Evolutionary conservation across 37 sponge, comb jelly and placozoan genomes (phyloP).

Genomic region (Cliona cf. orientalis): DNA sequence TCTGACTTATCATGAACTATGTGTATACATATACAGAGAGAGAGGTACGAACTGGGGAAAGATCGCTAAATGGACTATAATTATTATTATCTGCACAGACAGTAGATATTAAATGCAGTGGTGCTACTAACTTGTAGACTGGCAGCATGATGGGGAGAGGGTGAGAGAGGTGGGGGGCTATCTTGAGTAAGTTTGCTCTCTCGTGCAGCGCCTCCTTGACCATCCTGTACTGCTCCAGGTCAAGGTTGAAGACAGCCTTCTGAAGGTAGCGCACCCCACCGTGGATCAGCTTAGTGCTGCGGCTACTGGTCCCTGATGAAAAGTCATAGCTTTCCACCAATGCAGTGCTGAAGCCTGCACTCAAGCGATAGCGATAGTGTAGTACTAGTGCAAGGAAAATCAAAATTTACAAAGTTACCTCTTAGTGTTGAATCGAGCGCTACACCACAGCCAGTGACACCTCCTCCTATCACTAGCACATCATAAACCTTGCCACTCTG

Average conservation of each 20-base stretch:
- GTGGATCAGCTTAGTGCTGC: slow-evolving; percentile 99
- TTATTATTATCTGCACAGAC: no score
- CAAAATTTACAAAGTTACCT: no score
- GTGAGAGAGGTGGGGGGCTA: slow-evolving; percentile 95
- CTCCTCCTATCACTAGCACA: slow-evolving; percentile 97
- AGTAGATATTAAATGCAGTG: no score
- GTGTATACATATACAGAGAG: no score
- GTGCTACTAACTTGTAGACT: slow-evolving; percentile 83
- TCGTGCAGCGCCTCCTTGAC: slow-evolving; percentile 97
- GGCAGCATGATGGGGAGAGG: slow-evolving; percentile 98
- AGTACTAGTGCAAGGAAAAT: no score
- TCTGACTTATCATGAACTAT: no score
- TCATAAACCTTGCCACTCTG: slow-evolving; percentile 83
- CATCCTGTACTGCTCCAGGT: slow-evolving; percentile 91
- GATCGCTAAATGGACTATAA: no score
- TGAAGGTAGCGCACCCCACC: slow-evolving; percentile 98
- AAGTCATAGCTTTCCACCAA: slow-evolving; percentile 97
- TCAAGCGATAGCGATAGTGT: not conserved
- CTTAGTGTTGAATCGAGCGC: slow-evolving; percentile 94
- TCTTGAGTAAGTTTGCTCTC: slow-evolving; percentile 87
- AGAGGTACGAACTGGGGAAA: no score
- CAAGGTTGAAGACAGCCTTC: slow-evolving; percentile 92
- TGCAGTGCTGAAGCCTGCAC: slow-evolving; percentile 86
- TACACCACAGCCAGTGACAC: slow-evolving; percentile 95
- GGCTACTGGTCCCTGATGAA: slow-evolving; percentile 95